Evolutionary conservation across 1,140 invertebrate genomes (phyloP).

Genomic region (Gryllus bimaculatus): DNA sequence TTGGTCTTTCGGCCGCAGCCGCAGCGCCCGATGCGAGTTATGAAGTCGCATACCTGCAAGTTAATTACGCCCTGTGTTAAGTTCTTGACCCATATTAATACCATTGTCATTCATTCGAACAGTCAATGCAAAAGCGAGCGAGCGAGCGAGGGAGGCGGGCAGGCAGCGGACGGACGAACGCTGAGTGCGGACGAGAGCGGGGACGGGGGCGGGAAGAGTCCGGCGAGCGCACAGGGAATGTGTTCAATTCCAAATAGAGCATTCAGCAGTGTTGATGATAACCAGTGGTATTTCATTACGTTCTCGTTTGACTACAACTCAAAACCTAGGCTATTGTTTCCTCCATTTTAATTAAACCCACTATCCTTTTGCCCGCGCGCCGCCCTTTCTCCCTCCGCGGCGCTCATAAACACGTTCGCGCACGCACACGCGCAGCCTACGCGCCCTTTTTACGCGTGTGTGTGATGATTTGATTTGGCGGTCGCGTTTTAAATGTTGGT

Average conservation of each 20-base stretch:
- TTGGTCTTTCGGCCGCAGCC: not conserved
- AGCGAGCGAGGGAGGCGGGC: no score
- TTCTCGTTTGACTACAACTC: conserved; percentile 6
- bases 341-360: conserved; percentile 5
- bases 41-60: not conserved
- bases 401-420: not conserved
- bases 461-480: conserved; percentile 17
- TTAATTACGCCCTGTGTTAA: not conserved
- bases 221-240: not conserved
- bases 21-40: not conserved
- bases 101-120: not conserved
- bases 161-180: not conserved
- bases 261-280: conserved; percentile 1
- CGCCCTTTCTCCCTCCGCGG: not conserved
- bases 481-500: conserved; percentile 13
- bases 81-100: not conserved
- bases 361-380: not conserved
- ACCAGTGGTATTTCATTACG: conserved; percentile 3
- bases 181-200: no score
- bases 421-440: not conserved
- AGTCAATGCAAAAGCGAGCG: not conserved
- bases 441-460: not conserved
- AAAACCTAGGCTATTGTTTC: conserved; percentile 4
- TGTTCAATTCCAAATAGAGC: conserved; percentile 4
- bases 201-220: no score